phyloP scores from a whole-genome alignment of 2,113 vertebrate genomes.

The Tragelaphus buxtoni region DNA sequence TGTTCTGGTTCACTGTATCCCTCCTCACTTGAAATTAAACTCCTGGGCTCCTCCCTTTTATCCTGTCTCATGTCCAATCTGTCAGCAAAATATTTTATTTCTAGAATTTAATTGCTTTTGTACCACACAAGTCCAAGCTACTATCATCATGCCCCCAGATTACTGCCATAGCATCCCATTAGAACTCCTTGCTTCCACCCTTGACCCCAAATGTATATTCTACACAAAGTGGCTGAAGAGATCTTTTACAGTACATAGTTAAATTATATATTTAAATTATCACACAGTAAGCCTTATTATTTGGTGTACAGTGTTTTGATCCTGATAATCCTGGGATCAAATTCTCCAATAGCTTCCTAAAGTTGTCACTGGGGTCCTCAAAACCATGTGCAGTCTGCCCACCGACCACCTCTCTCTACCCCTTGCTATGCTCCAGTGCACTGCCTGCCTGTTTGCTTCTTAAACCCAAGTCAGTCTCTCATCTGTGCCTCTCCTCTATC shows the following conservation, averaged over 20 bases:
- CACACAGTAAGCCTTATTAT: background rate
- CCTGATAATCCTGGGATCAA: background rate
- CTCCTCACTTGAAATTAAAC: background rate
- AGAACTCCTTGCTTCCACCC: background rate
- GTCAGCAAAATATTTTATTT: background rate
- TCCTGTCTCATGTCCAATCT: background rate
- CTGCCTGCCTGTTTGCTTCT: background rate
- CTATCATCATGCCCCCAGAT: background rate
- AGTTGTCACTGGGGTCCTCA: background rate
- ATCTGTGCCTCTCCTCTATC: background rate
- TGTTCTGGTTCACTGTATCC: background rate
- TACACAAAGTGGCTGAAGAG: background rate
- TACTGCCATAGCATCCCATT: background rate
- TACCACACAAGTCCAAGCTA: background rate
- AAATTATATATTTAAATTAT: background rate
- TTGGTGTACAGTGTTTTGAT: background rate
- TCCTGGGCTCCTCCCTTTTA: background rate
- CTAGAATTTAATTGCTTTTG: background rate
- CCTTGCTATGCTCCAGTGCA: background rate
- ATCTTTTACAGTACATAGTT: background rate
- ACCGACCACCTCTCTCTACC: background rate
- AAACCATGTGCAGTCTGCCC: no score
- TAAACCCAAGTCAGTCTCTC: background rate
- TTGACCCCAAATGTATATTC: background rate
- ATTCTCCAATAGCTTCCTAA: background rate